Evolutionary conservation across 30 jellyfish, hydroid and myxozoan species (phyloP).

Genomic region (Phacellophora camtschatica): DNA sequence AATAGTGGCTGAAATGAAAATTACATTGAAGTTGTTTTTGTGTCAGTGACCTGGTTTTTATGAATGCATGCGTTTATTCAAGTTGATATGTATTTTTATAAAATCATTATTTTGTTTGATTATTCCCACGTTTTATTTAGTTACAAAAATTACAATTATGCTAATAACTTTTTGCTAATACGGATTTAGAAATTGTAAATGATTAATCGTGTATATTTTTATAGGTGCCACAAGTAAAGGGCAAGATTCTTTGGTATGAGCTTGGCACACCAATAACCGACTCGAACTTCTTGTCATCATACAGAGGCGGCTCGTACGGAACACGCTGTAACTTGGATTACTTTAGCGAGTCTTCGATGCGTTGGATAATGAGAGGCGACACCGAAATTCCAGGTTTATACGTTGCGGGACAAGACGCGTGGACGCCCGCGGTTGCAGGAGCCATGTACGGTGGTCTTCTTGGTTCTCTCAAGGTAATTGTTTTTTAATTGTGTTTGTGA

Average conservation of each 20-base stretch:
- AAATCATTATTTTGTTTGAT: too few species aligned
- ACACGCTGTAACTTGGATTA: slow-evolving; percentile 84
- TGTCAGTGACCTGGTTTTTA: too few species aligned
- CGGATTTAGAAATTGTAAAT: too few species aligned
- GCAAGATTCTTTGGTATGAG: slow-evolving; percentile 87
- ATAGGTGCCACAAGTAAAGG: slow-evolving; percentile 94
- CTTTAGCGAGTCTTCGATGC: slow-evolving; percentile 68
- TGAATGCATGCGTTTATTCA: too few species aligned
- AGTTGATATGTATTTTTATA: too few species aligned
- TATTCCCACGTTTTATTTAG: too few species aligned
- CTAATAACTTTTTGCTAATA: too few species aligned
- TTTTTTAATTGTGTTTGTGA: too few species aligned
- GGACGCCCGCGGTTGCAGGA: slow-evolving; percentile 98
- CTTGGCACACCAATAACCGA: slow-evolving; percentile 90
- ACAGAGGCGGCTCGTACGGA: slow-evolving; percentile 88
- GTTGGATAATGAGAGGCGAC: slow-evolving; percentile 94
- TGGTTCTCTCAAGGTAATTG: slow-evolving; percentile 73
- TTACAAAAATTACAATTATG: too few species aligned
- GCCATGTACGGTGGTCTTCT: slow-evolving; percentile 93
- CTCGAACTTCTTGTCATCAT: slow-evolving; percentile 71
- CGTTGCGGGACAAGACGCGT: slow-evolving; percentile 94
- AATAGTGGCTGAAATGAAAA: too few species aligned
- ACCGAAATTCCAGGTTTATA: slow-evolving; percentile 72
- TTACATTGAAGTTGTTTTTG: too few species aligned
- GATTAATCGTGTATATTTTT: too few species aligned